Evolutionary conservation across 2,888 invertebrate species (phyloP).

Genomic region (Apantesis nais): DNA sequence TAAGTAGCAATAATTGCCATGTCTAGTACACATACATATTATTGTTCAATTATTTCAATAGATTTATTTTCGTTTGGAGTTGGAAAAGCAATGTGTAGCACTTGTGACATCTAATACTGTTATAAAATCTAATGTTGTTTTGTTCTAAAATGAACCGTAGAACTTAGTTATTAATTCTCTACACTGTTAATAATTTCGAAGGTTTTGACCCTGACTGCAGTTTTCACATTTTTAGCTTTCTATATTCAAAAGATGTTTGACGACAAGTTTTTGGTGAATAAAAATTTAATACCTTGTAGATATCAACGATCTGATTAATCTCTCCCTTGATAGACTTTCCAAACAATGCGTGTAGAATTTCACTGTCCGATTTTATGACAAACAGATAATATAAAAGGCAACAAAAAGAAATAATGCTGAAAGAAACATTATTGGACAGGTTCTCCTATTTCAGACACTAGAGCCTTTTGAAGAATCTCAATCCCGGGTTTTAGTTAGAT

Average conservation of each 20-base stretch:
- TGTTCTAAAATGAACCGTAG: neutral
- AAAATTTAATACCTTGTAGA: neutral
- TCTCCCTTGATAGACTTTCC: neutral
- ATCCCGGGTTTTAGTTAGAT: too few relatives aligned
- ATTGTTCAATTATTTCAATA: neutral
- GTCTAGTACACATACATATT: neutral
- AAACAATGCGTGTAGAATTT: neutral
- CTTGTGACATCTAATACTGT: neutral
- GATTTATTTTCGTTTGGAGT: neutral
- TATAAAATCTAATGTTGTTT: neutral
- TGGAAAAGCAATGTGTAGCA: neutral
- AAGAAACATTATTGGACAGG: neutral
- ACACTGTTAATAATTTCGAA: neutral
- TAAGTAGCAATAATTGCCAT: too few relatives aligned
- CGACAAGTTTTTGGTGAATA: too few relatives aligned
- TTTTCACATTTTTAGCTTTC: neutral
- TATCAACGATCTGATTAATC: neutral
- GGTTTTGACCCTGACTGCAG: neutral
- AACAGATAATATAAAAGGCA: neutral
- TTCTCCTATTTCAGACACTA: neutral
- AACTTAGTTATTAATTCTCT: neutral
- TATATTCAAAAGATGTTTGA: neutral
- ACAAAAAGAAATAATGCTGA: too few relatives aligned
- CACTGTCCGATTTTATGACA: neutral
- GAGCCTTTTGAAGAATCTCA: too few relatives aligned